phyloP scores from a whole-genome alignment of 35 echinoderm and acorn worm genomes.

The Eucidaris tribuloides region DNA sequence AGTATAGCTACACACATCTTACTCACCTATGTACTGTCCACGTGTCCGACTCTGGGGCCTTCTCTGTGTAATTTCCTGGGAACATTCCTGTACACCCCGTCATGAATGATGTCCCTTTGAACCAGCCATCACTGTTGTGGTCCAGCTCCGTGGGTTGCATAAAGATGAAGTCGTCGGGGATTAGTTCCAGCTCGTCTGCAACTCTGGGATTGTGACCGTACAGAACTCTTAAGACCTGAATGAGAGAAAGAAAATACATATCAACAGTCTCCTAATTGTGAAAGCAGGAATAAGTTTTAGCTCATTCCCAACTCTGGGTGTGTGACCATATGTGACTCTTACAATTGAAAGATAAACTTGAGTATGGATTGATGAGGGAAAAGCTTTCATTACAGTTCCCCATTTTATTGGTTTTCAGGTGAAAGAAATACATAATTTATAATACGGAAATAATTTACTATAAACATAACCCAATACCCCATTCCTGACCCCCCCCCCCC shows the following conservation, averaged over 20 bases:
- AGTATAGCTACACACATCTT: background rate
- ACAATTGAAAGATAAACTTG: too few species aligned
- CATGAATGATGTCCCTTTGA: conserved; percentile 74
- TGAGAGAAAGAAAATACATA: background rate
- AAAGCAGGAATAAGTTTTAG: too few species aligned
- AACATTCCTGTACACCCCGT: conserved; percentile 87
- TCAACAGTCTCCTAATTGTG: too few species aligned
- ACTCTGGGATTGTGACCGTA: conserved; percentile 81
- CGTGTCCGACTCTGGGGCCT: conserved; percentile 89
- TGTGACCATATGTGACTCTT: too few species aligned
- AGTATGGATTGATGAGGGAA: too few species aligned
- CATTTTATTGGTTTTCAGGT: too few species aligned
- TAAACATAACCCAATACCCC: too few species aligned
- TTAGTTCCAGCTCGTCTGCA: conserved; percentile 85
- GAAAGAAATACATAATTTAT: too few species aligned
- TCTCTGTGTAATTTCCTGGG: conserved; percentile 94
- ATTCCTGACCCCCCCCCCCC: too few species aligned
- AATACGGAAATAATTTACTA: too few species aligned
- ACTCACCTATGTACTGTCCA: conserved; percentile 96
- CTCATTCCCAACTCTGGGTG: too few species aligned
- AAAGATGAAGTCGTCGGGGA: conserved; percentile 89
- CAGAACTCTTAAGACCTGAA: conserved; percentile 80
- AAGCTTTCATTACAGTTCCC: too few species aligned
- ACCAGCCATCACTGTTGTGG: conserved; percentile 86
- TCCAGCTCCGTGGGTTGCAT: conserved; percentile 46